phyloP scores from a whole-genome alignment of 2,113 vertebrate species.

The Eublepharis macularius region DNA sequence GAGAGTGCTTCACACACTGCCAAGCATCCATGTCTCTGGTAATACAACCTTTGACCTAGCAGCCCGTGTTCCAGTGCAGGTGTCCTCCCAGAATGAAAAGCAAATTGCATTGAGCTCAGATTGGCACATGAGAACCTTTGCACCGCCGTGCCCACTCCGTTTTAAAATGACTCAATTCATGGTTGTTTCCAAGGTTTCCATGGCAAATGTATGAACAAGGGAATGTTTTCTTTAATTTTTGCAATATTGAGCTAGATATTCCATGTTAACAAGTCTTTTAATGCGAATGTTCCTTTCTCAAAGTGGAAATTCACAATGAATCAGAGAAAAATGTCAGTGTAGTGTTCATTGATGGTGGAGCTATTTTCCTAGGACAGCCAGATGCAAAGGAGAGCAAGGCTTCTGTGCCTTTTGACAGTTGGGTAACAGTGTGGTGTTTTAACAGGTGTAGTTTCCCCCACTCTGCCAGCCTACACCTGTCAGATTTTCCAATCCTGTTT shows the following conservation, averaged over 20 bases:
- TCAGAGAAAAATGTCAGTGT: not conserved
- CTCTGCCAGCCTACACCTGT: no score
- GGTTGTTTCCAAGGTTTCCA: slow-evolving; percentile 61
- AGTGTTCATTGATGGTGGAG: not conserved
- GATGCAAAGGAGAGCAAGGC: not conserved
- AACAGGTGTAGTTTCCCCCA: not conserved
- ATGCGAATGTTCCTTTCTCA: accelerated
- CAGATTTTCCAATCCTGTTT: not conserved
- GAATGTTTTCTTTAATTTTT: not conserved
- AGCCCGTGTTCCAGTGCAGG: not conserved
- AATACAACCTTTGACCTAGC: accelerated
- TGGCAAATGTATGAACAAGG: slow-evolving; percentile 17
- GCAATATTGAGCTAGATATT: slow-evolving; percentile 42
- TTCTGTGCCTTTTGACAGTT: not conserved
- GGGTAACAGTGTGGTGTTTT: not conserved
- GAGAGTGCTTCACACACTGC: not conserved
- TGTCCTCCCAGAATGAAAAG: accelerated
- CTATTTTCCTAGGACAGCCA: not conserved
- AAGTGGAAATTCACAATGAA: slow-evolving; percentile 2
- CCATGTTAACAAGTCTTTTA: slow-evolving; percentile 1
- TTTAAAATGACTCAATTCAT: slow-evolving; percentile 49
- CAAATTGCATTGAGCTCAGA: accelerated
- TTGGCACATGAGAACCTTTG: slow-evolving; percentile 44
- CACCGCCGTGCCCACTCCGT: slow-evolving; percentile 48
- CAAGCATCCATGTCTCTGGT: accelerated